Conservation (phyloP, 2,888 invertebrate genomes). For the Hemithea aestivaria region DNA sequence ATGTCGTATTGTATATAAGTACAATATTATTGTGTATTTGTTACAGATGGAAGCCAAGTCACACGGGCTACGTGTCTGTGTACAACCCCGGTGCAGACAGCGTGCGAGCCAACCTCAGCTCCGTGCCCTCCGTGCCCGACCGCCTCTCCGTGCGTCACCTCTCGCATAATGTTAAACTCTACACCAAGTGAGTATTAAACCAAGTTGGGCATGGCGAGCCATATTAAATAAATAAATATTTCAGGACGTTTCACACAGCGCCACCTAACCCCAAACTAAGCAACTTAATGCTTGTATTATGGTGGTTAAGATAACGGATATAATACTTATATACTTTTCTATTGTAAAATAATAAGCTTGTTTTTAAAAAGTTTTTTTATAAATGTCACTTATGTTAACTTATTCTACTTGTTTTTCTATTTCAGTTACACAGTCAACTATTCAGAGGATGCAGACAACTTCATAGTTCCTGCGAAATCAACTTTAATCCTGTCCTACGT, state of each 20-base stretch:
- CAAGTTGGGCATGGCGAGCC: too few relatives aligned
- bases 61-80: conserved; percentile 86
- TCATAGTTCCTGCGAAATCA: conserved; percentile 81
- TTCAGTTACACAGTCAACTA: conserved; percentile 75
- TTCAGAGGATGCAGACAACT: conserved; percentile 60
- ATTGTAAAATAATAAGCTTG: too few relatives aligned
- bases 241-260: too few relatives aligned
- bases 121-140: conserved; percentile 70
- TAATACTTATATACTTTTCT: too few relatives aligned
- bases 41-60: conserved; percentile 84
- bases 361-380: too few relatives aligned
- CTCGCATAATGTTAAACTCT: conserved; percentile 69
- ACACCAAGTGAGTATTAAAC: conserved; percentile 57
- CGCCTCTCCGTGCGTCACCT: conserved; percentile 78
- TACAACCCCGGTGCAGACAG: conserved; percentile 80
- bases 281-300: too few relatives aligned
- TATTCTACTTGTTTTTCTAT: conserved; percentile 30
- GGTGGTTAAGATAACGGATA: too few relatives aligned
- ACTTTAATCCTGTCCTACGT: conserved; percentile 85
- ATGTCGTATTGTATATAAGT: neutral
- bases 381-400: conserved; percentile 2
- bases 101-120: conserved; percentile 77
- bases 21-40: neutral
- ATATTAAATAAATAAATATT: too few relatives aligned
- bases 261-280: too few relatives aligned